Evolutionary conservation across 2,888 invertebrate species (phyloP), one percentile per base, ranked within the genome.

Genomic region (Caenorhabditis sinica): DNA sequence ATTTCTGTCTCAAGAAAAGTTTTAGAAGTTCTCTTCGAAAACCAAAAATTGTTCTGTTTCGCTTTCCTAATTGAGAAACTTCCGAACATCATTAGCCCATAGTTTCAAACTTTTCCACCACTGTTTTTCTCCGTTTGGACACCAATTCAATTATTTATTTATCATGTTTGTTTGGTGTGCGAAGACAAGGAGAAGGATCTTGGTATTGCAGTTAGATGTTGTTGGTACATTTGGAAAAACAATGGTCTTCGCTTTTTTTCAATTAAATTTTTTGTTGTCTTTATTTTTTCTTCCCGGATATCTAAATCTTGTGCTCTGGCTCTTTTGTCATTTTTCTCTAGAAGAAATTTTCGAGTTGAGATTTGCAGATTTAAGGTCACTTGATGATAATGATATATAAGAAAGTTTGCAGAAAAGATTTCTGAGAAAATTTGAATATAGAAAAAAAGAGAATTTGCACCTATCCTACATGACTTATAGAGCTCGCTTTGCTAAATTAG

Each of bases 81-180:
- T 74, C 63, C 53, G 65, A 75, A 58, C 25, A 58, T 66, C 58
- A 56, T 75, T 66, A 75, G 75, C 15, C 45, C 13, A 1, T n/a
- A 53, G 33, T 28, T 40, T 28, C 51, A 36, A 45, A 61, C 17
- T 58, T n/a, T 25, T 40, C 13, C 20, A n/a, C 8, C 36, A 43
- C 20, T n/a, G 23, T 23, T 68, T 17, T n/a, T 66, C 20, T 30
- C n/a, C 28, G 66, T 33, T 33, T 40, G 51, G 30, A 23, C 56
- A 69, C 53, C 33, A 53, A 74, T 40, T 43, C 51, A 40, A 65
- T 74, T 61, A 74, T 66, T 66, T 66, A 75, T 58, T 66, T 65
- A 65, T 53, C 63, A 36, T n/a, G 30, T 74, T 25, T 61, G 23
- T 36, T n/a, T 43, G 11, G 20, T 17, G n/a, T 9, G 25, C 53